Base-by-base conservation (phyloP, 2,113 vertebrate genomes). In the Pitta sordida region DNA sequence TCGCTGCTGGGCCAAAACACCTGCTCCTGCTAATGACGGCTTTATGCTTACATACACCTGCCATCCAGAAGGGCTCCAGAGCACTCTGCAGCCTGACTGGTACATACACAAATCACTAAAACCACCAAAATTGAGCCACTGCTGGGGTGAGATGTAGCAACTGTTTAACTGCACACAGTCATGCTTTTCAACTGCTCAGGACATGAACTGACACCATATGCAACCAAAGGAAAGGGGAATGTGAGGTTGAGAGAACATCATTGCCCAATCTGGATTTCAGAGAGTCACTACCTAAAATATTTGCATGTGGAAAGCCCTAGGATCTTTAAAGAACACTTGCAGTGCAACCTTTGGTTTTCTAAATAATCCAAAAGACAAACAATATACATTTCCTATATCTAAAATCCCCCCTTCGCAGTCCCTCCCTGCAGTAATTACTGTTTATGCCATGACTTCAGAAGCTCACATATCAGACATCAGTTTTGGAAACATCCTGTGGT, bases 401-500 rank as follows among this genome's bases (percentile, higher is more conserved):
- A 70, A 94, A 92, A 87, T 70, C 73, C 93, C 90, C 43, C 73
- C 85, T 87, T 36, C 86, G 79, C 51, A 88, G 90, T 85, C 73
- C 80, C 90, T 94, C 91, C 93, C 91, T 93, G 67, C 41, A 92
- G 77, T 95, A 97, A 97, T 97, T 97, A 94, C 59, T 96, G 90
- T 92, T 97, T 94, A 96, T 91, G 76, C 85, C 78, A 88, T 70
- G 65, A 89, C 90, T 96, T 97, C 92, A 93, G 91, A 97, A 96
- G 93, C 74, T 93, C 56, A 75, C 44, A 11, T 94, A 94, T 96
- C 96, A 91, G 64, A 65, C 89, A 94, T 84, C 82, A 92, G 95
- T 95, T 96, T 96, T 96, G 92, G 95, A 96, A 96, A 96, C 94
- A 96, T 95, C 92, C 80, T 94, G 95, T 90, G 95, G 95, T 68